Conservation (phyloP, 1,140 invertebrate species). For the Holcopasites calliopsidis region DNA sequence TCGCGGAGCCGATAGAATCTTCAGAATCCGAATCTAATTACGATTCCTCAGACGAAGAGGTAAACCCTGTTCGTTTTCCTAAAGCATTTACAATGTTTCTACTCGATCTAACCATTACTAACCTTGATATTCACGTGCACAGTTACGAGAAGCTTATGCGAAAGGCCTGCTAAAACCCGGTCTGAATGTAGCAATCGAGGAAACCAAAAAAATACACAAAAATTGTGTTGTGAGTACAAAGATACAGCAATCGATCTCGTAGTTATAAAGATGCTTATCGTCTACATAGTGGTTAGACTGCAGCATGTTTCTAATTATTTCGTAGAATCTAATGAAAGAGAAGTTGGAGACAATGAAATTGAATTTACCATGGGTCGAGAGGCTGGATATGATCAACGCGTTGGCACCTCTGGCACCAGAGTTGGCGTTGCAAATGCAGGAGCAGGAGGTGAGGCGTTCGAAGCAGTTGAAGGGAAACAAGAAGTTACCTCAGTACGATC, state of each 20-base stretch:
- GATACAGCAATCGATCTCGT: slow-evolving; percentile 11
- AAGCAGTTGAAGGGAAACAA: slow-evolving; percentile 85
- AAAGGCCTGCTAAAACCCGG: slow-evolving; percentile 91
- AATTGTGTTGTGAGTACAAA: slow-evolving; percentile 84
- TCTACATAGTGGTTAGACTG: too few species aligned
- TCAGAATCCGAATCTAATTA: slow-evolving; percentile 73
- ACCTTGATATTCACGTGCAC: slow-evolving; percentile 52
- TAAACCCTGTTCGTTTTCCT: slow-evolving; percentile 55
- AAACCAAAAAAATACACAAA: slow-evolving; percentile 80
- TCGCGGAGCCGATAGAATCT: not conserved
- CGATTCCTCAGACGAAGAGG: slow-evolving; percentile 77
- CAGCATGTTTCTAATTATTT: too few species aligned
- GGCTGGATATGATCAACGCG: slow-evolving; percentile 87
- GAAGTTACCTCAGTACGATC: slow-evolving; percentile 83
- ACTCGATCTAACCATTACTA: slow-evolving; percentile 58
- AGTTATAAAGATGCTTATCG: not conserved
- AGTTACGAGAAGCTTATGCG: slow-evolving; percentile 92
- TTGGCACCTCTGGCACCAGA: slow-evolving; percentile 91
- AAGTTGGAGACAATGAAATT: slow-evolving; percentile 87
- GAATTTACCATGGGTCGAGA: slow-evolving; percentile 91
- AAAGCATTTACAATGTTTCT: not conserved
- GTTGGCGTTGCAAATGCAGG: slow-evolving; percentile 87
- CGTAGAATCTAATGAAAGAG: slow-evolving; percentile 80
- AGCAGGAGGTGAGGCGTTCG: slow-evolving; percentile 85
- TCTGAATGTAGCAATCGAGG: slow-evolving; percentile 85